Conservation (phyloP, 2,113 vertebrate species). For the Thalassarche chlororhynchos region DNA sequence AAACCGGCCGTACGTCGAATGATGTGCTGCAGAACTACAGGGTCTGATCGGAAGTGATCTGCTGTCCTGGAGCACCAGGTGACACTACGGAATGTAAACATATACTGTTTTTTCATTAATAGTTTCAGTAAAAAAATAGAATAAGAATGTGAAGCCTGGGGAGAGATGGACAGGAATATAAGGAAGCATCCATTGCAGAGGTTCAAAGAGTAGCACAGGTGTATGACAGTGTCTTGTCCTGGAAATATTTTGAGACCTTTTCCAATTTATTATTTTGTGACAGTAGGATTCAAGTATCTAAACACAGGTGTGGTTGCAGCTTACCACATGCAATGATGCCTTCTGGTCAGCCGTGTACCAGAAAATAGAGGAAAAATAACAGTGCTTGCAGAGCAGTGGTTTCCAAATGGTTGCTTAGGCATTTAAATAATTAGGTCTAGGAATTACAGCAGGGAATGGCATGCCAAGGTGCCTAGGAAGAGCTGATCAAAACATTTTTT, state of each 20-base stretch:
- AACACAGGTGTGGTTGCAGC: not conserved
- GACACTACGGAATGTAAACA: not conserved
- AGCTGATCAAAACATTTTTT: not conserved
- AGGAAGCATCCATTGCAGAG: not conserved
- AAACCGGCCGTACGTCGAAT: rapidly evolving
- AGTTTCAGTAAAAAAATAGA: not conserved
- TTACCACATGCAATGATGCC: not conserved
- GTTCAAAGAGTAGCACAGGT: not conserved
- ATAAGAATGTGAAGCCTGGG: not conserved
- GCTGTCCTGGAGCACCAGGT: not conserved
- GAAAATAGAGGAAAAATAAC: not conserved
- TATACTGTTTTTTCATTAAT: rapidly evolving
- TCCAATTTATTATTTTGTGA: not conserved
- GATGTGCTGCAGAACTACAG: not conserved
- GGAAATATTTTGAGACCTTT: not conserved
- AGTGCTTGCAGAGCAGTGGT: not conserved
- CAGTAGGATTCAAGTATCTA: not conserved
- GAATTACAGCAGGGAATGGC: not conserved
- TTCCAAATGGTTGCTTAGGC: not conserved
- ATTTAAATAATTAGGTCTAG: not conserved
- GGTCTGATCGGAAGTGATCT: not conserved
- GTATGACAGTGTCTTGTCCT: not conserved
- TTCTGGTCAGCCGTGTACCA: not conserved
- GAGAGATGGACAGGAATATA: not conserved
- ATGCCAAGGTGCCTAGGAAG: not conserved